phyloP scores from a whole-genome alignment of 2,888 invertebrate species.

The Tinea pellionella region DNA sequence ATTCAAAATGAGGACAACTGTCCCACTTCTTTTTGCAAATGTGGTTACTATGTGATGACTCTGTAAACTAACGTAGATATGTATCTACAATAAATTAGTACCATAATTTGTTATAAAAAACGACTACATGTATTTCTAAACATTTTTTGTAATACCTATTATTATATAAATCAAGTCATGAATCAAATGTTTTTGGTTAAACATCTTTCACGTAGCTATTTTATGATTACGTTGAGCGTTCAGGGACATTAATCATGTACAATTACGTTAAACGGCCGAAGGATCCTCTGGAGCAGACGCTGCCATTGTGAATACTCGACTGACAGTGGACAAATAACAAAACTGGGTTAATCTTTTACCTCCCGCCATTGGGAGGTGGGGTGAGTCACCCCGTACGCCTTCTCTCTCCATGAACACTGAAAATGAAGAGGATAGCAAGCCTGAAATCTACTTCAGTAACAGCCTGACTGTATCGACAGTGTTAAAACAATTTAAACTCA shows the following conservation, averaged over 20 bases:
- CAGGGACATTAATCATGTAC: conserved; percentile 65
- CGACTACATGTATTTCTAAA: too few relatives aligned
- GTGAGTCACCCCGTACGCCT: conserved; percentile 46
- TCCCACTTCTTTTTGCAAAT: too few relatives aligned
- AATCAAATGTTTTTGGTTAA: conserved; percentile 54
- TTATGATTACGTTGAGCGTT: conserved; percentile 22
- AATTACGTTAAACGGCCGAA: conserved; percentile 64
- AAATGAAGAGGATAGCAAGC: conserved; percentile 47
- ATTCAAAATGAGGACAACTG: too few relatives aligned
- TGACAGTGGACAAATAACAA: conserved; percentile 71
- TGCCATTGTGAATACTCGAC: conserved; percentile 67
- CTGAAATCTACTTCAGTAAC: conserved; percentile 28
- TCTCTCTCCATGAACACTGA: conserved; percentile 41
- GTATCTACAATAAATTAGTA: not conserved
- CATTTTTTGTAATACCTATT: too few relatives aligned
- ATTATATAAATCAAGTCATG: conserved; percentile 27
- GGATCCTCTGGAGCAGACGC: conserved; percentile 51
- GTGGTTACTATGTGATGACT: too few relatives aligned
- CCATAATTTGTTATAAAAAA: not conserved
- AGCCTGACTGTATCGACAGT: conserved; percentile 26
- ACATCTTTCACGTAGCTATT: conserved; percentile 46
- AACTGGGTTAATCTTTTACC: conserved; percentile 70
- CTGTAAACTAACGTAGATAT: too few relatives aligned
- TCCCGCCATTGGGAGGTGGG: conserved; percentile 51
- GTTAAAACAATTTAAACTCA: conserved; percentile 17